Evolutionary conservation across 2,888 invertebrate genomes (phyloP).

Genomic region (Pristionchus arcanus): DNA sequence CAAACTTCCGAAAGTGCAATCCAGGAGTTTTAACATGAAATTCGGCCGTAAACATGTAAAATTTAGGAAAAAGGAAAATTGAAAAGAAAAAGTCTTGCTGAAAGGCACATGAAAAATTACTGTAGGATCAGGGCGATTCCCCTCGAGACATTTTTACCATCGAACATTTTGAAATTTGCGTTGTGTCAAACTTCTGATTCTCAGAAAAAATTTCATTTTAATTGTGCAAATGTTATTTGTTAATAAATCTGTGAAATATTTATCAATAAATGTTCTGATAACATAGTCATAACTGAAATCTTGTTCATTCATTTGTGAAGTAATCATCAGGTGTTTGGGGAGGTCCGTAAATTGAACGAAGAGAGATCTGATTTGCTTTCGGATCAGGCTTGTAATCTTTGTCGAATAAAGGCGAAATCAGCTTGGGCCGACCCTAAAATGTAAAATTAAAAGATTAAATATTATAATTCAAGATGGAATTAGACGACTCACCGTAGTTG

Average conservation of each 20-base stretch:
- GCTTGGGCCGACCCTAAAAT: constrained; percentile 23
- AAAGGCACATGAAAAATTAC: neutral
- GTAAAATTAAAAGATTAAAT: neutral
- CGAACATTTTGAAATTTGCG: neutral
- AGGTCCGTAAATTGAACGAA: constrained; percentile 2
- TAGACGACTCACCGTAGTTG: neutral
- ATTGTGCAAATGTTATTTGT: neutral
- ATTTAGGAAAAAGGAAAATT: constrained; percentile 30
- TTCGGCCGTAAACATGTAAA: neutral
- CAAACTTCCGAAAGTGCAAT: neutral
- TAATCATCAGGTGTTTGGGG: constrained; percentile 50
- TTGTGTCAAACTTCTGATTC: constrained; percentile 35
- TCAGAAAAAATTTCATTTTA: neutral
- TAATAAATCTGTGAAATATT: too few relatives aligned
- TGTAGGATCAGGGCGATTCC: neutral
- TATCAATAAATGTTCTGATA: too few relatives aligned
- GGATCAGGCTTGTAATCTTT: constrained; percentile 49
- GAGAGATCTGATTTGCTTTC: constrained; percentile 27
- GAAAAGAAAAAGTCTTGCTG: neutral
- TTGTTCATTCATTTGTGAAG: neutral
- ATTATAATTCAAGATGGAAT: too few relatives aligned
- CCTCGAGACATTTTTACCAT: neutral
- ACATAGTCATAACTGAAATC: neutral
- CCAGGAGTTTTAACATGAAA: neutral
- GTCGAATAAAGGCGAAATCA: constrained; percentile 50